Conservation (phyloP, 2,888 invertebrate species). For the Crioceris asparagi region DNA sequence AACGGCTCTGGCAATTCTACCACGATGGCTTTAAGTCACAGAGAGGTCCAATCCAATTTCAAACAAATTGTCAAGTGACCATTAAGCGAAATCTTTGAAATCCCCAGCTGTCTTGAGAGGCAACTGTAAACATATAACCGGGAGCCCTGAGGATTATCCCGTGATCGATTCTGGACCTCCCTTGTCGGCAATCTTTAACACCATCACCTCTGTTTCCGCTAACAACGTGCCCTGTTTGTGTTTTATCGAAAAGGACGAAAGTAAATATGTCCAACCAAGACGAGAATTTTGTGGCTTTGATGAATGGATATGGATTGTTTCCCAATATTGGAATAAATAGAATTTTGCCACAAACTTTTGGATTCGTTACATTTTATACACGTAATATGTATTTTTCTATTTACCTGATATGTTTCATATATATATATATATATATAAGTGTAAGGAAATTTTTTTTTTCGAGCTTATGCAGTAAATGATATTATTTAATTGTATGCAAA, state of each 20-base stretch:
- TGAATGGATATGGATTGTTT: no score
- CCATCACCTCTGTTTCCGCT: conserved; percentile 19
- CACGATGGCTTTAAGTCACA: conserved; percentile 20
- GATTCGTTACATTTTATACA: no score
- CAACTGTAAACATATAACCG: conserved; percentile 36
- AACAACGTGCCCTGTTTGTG: conserved; percentile 10
- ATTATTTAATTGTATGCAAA: no score
- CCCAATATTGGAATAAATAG: no score
- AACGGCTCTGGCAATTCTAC: conserved; percentile 14
- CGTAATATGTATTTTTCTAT: no score
- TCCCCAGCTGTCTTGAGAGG: conserved; percentile 33
- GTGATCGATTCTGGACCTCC: conserved; percentile 33
- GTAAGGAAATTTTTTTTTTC: no score
- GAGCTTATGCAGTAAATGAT: no score
- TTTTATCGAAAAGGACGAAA: neutral
- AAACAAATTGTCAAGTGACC: conserved; percentile 37
- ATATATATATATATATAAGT: no score
- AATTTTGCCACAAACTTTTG: no score
- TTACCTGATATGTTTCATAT: no score
- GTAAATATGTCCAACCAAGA: no score
- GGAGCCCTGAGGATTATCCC: conserved; percentile 33
- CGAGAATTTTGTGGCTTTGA: no score
- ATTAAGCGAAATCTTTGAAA: conserved; percentile 35
- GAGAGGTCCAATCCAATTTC: conserved; percentile 33
- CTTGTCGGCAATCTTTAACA: conserved; percentile 24